phyloP scores from a whole-genome alignment of 1,140 invertebrate genomes.

The Nylanderia fulva region DNA sequence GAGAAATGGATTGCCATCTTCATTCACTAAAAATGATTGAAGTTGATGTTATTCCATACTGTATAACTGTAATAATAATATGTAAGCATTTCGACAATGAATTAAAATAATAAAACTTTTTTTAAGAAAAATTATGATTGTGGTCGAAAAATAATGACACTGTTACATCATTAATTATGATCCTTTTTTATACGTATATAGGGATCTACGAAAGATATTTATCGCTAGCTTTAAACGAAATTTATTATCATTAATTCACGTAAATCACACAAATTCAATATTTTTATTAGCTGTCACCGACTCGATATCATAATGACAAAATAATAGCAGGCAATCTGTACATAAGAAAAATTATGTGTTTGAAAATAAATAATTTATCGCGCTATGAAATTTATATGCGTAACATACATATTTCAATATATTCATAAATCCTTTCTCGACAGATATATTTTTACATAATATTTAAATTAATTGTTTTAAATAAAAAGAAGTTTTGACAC shows the following conservation, averaged over 20 bases:
- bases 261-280: constrained; percentile 41
- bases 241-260: constrained; percentile 56
- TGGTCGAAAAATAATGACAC: neutral
- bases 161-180: neutral
- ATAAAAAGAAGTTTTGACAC: constrained; percentile 12
- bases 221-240: constrained; percentile 36
- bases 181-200: constrained; percentile 2
- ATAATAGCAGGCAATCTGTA: neutral
- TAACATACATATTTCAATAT: constrained; percentile 8
- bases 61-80: constrained; percentile 56
- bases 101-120: constrained; percentile 10
- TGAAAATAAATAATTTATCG: constrained; percentile 34
- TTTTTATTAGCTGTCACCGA: neutral
- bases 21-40: constrained; percentile 59
- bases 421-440: constrained; percentile 16
- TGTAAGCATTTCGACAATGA: constrained; percentile 23
- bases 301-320: constrained; percentile 20
- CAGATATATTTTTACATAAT: constrained; percentile 25
- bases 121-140: constrained; percentile 3
- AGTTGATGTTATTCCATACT: constrained; percentile 57
- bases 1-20: constrained; percentile 64
- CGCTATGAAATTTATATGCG: constrained; percentile 11
- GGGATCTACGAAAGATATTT: neutral
- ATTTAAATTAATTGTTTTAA: neutral
- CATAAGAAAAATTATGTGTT: constrained; percentile 27